Percentiles rank a stretch among this genome's conserved stretches.
Conservation (phyloP, 1,140 invertebrate species). For the Drosophila melanogaster region Release_6_plus_ISO1_MT NT_037436.4:12385501-12386000, state of each 20-base stretch:
- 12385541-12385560: background rate
- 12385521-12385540: constrained; percentile 5
- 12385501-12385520: constrained; percentile 4
- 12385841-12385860: background rate
- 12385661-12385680: no score
- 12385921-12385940: constrained; percentile 14
- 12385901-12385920: background rate
- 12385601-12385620: no score
- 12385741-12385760: no score
- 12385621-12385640: no score
- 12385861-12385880: constrained; percentile 10
- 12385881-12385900: background rate
- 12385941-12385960: constrained; percentile 22
- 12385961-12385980: constrained; percentile 52
- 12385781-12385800: background rate
- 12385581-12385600: background rate
- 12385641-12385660: no score
- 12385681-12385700: no score
- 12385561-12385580: no score
- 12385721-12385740: no score
- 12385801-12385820: background rate
- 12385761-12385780: background rate
- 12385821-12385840: constrained; percentile 1
- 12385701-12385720: no score
- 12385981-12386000: constrained; percentile 48